These are phyloP conservation scores for Nothocercus julius DNA, from an alignment of 2,113 vertebrate species.

Conservation along the genomic window DNA sequence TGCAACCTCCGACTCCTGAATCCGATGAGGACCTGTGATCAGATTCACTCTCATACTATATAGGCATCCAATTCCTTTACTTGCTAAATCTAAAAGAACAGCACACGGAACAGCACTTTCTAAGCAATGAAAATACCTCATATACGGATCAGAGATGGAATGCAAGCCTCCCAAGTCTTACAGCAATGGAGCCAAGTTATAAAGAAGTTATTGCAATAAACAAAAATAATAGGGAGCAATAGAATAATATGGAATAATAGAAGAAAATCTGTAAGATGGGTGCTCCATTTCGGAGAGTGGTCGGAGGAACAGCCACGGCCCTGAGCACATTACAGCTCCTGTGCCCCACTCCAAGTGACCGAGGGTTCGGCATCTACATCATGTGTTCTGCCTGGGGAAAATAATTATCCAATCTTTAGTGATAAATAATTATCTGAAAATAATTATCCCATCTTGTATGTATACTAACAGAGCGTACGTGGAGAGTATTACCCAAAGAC, in stretches of 20 bases:
- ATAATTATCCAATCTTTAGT: neutral
- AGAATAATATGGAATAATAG: neutral
- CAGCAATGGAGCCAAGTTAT: neutral
- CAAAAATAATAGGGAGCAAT: neutral
- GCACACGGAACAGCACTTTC: neutral
- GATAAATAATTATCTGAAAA: neutral
- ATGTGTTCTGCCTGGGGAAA: neutral
- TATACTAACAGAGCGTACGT: neutral
- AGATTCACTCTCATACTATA: neutral
- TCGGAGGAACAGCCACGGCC: neutral
- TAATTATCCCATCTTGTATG: neutral
- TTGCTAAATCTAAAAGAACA: neutral
- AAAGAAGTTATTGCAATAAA: neutral
- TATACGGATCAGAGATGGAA: neutral
- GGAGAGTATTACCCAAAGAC: neutral
- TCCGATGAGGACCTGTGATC: neutral
- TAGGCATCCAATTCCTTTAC: accelerated
- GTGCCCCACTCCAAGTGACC: accelerated
- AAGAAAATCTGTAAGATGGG: neutral
- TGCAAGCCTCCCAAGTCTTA: neutral
- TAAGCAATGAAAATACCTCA: neutral
- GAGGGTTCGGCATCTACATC: accelerated
- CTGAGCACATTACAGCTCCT: neutral
- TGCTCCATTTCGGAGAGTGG: neutral
- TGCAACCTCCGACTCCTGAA: neutral